Conservation (phyloP, 1,140 invertebrate genomes). For the Tigriopus japonicus region DNA sequence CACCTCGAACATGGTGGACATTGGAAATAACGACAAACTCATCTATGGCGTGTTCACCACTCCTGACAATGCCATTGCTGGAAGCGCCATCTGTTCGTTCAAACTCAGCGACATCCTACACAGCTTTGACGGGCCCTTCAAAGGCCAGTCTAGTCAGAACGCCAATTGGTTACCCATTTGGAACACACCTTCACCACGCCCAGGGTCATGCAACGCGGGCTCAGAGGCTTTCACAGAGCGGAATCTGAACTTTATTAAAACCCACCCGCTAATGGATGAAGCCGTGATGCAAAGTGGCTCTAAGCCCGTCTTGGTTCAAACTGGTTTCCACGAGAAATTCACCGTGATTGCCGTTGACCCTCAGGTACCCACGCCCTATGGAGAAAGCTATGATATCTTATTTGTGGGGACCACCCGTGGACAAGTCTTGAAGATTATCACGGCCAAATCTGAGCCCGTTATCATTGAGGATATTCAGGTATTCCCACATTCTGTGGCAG, state of each 20-base stretch:
- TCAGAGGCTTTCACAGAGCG: slow-evolving; percentile 23
- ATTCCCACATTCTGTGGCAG: slow-evolving; percentile 39
- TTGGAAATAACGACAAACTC: slow-evolving; percentile 47
- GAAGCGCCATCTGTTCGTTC: slow-evolving; percentile 90
- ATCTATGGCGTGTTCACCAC: slow-evolving; percentile 44
- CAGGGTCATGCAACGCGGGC: background rate
- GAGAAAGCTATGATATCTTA: slow-evolving; percentile 32
- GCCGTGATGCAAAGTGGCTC: slow-evolving; percentile 22
- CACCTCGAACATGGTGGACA: slow-evolving; percentile 43
- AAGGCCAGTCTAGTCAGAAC: slow-evolving; percentile 66
- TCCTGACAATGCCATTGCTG: slow-evolving; percentile 59
- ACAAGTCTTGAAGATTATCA: slow-evolving; percentile 33
- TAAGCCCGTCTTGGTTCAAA: slow-evolving; percentile 16
- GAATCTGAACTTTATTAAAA: slow-evolving; percentile 32
- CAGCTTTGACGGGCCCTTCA: slow-evolving; percentile 61
- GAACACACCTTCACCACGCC: slow-evolving; percentile 21
- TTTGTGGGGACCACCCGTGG: slow-evolving; percentile 35
- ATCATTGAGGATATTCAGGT: slow-evolving; percentile 27
- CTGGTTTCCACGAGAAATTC: slow-evolving; percentile 32
- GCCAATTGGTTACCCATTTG: slow-evolving; percentile 73
- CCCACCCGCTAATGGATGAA: slow-evolving; percentile 34
- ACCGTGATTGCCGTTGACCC: slow-evolving; percentile 81
- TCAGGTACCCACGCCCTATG: slow-evolving; percentile 43
- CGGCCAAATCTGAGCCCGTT: slow-evolving; percentile 42
- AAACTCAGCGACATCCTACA: slow-evolving; percentile 64